phyloP scores from a whole-genome alignment of 1,140 invertebrate genomes.

The Scaptomyza montana region DNA sequence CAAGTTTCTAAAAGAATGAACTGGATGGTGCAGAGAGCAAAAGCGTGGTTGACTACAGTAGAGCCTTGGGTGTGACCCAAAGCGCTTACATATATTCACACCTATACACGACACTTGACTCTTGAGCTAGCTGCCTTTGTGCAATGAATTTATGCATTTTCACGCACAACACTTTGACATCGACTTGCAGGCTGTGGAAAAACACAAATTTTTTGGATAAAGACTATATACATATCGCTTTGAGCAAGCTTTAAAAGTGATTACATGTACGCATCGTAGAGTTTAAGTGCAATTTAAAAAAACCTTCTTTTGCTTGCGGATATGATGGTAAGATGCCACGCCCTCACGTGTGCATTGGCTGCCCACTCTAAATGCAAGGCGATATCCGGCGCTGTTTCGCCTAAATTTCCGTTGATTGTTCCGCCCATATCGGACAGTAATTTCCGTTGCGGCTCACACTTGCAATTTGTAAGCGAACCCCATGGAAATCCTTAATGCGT shows the following conservation, averaged over 20 bases:
- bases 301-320: not conserved
- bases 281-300: not conserved
- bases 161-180: not conserved
- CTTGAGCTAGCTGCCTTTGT: not conserved
- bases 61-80: constrained; percentile 21
- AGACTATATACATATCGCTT: not conserved
- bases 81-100: constrained; percentile 37
- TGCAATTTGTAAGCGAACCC: not conserved
- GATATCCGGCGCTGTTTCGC: not conserved
- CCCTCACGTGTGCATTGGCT: not conserved
- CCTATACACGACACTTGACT: constrained; percentile 23
- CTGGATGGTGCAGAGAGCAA: not conserved
- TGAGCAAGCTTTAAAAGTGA: not conserved
- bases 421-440: not conserved
- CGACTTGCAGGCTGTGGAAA: not conserved
- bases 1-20: constrained; percentile 5
- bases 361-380: not conserved
- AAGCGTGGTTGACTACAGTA: constrained; percentile 5
- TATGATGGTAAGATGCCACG: not conserved
- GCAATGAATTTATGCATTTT: constrained; percentile 19
- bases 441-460: constrained; percentile 4
- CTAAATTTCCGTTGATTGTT: constrained; percentile 10
- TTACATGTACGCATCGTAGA: not conserved
- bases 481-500: not conserved
- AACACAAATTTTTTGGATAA: not conserved